Base-by-base conservation (phyloP, 2,113 vertebrate species). In the Astur gentilis region DNA sequence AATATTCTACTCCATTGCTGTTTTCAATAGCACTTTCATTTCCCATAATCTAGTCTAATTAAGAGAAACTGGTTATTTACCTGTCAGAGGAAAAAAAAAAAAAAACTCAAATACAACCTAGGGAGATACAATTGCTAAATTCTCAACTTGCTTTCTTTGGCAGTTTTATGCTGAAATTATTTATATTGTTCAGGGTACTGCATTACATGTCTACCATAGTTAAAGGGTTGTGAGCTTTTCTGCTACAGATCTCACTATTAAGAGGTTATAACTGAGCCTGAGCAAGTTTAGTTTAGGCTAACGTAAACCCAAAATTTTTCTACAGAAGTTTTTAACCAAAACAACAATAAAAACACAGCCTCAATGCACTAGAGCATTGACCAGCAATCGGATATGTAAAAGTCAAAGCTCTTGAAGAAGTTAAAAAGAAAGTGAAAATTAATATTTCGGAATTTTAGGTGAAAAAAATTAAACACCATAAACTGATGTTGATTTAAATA, bases 31-130 rank as follows among this genome's bases (percentile, higher is more conserved):
- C 75, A 88, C 45, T 97, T 97, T 87, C 45, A 89, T 81, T 97
- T 96, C 26, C 76, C 47, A 82, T 97, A 95, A 97, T 97, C 54
- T 77, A 84, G 38, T 72, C 54, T 97, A 97, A 97, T 97, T 97
- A 97, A 93, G 78, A 66, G 34, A 95, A 95, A 97, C 34, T 81
- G n/a, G 55, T 97, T 98, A 97, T 97, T 97, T 97, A 97, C 96
- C 83, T 93, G 61, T 94, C 95, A 97, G 78, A 94, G 67, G 52
- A 91, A 65, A 97, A 55, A 94, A 78, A 69, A 69, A 97, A 92
- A 91, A 95, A 91, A 57, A 81, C 26, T 94, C 84, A 97, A 96
- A 90, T 91, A 62, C 55, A 97, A 72, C 66, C 75, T 90, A 26
- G 64, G 75, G 80, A 97, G 58, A 69, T 72, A 83, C 55, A 94